phyloP scores from a whole-genome alignment of 1,140 invertebrate genomes.

The Drosophila kikkawai region DNA sequence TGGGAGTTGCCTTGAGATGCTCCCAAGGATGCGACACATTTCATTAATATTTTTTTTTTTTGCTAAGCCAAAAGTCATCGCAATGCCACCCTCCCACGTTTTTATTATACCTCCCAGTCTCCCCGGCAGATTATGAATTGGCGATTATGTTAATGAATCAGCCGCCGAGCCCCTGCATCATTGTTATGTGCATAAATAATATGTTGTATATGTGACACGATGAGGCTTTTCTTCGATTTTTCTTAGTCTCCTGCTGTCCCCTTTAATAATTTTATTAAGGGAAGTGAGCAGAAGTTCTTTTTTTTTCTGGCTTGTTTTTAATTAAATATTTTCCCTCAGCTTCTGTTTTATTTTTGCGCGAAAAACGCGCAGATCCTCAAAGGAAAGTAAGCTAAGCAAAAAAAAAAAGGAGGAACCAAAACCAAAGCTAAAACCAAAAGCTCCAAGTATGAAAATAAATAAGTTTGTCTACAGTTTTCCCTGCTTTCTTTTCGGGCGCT shows the following conservation, averaged over 20 bases:
- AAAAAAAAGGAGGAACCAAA: background rate
- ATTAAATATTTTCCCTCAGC: slow-evolving; percentile 37
- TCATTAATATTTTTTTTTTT: slow-evolving; percentile 16
- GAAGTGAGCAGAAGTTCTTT: slow-evolving; percentile 4
- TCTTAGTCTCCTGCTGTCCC: background rate
- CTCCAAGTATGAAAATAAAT: slow-evolving; percentile 75
- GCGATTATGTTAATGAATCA: slow-evolving; percentile 78
- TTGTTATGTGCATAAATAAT: slow-evolving; percentile 62
- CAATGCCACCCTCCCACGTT: background rate
- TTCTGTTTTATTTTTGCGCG: slow-evolving; percentile 31
- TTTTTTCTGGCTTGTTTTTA: slow-evolving; percentile 22
- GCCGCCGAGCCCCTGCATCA: slow-evolving; percentile 31
- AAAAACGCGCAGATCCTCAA: slow-evolving; percentile 26
- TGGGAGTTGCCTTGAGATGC: background rate
- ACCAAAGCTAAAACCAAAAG: slow-evolving; percentile 51
- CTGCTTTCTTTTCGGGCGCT: slow-evolving; percentile 30
- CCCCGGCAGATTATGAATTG: slow-evolving; percentile 74
- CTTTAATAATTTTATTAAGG: slow-evolving; percentile 24
- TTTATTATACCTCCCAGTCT: slow-evolving; percentile 28
- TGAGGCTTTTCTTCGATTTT: background rate
- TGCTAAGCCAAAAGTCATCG: background rate
- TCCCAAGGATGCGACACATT: slow-evolving; percentile 18
- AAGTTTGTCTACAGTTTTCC: slow-evolving; percentile 54
- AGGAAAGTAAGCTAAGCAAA: slow-evolving; percentile 3
- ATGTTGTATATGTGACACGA: slow-evolving; percentile 18